A percentile compares a stretch with the other conserved stretches of the same genome.
These are phyloP conservation scores for Aegithalos caudatus DNA, from an alignment of 2,113 vertebrate genomes.

Conservation along the genomic window DNA sequence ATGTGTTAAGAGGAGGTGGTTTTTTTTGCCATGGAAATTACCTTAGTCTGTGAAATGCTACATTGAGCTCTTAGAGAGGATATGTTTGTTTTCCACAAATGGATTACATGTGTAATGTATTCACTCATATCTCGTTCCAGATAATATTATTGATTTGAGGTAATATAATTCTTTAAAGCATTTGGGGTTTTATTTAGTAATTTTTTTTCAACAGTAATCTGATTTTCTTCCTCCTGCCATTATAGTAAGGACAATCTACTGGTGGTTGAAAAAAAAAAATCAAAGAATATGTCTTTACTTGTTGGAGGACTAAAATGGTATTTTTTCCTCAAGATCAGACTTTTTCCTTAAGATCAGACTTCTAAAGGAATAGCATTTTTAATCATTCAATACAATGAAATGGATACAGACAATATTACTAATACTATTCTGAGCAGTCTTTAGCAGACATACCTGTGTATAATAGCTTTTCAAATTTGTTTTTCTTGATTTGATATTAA, in stretches of 20 bases:
- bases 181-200: background rate
- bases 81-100: constrained; percentile 14
- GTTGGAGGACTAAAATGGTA: background rate
- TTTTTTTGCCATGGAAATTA: background rate
- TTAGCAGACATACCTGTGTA: background rate
- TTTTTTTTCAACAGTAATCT: background rate
- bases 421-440: background rate
- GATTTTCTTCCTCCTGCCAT: background rate
- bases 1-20: background rate
- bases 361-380: background rate
- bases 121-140: background rate
- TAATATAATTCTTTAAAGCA: constrained; percentile 44
- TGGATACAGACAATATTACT: background rate
- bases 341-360: background rate
- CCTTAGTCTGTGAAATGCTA: background rate
- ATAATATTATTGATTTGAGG: background rate
- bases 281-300: background rate
- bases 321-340: background rate
- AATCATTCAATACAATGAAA: background rate
- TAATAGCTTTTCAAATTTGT: background rate
- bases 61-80: background rate
- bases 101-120: constrained; percentile 1
- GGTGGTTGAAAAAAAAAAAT: background rate
- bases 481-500: background rate
- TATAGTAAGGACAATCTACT: background rate